A percentile compares a stretch with the other conserved stretches of the same genome.
Conservation (phyloP, 1,140 invertebrate genomes). For the Macrostomum lignano region DNA sequence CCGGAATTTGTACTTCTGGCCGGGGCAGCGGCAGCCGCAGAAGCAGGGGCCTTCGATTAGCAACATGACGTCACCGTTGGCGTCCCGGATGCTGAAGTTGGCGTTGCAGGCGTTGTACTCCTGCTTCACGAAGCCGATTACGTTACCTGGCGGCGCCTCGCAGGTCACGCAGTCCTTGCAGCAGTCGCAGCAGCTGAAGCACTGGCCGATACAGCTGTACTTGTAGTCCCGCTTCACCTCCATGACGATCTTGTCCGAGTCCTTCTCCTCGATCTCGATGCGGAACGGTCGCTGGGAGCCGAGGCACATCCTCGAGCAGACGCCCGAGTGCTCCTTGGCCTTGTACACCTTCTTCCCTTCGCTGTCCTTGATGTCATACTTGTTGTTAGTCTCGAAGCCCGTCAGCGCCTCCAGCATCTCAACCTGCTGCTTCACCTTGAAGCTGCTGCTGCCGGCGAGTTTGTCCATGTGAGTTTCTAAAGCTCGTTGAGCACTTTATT, state of each 20-base stretch:
- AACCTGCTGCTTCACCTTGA: too few species aligned
- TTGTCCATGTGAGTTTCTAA: too few species aligned
- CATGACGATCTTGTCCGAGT: constrained; percentile 15
- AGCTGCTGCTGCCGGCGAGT: too few species aligned
- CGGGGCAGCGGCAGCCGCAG: constrained; percentile 45
- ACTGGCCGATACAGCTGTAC: constrained; percentile 16
- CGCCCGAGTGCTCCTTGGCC: constrained; percentile 16
- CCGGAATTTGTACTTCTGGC: constrained; percentile 45
- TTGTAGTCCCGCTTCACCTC: constrained; percentile 18
- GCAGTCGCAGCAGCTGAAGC: constrained; percentile 22
- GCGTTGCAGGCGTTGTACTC: constrained; percentile 52
- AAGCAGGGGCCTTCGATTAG: constrained; percentile 53
- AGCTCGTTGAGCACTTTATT: too few species aligned
- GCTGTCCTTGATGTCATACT: background rate
- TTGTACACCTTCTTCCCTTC: background rate
- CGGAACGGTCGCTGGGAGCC: constrained; percentile 18
- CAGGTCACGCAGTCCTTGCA: constrained; percentile 21
- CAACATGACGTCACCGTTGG: constrained; percentile 42
- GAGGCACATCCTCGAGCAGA: constrained; percentile 18
- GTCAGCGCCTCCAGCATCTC: too few species aligned
- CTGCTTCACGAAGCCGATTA: constrained; percentile 49
- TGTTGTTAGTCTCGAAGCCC: constrained; percentile 2
- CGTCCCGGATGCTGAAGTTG: constrained; percentile 46
- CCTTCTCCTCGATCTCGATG: constrained; percentile 24
- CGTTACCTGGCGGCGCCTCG: constrained; percentile 22